Base-by-base conservation (phyloP, 1,140 invertebrate genomes). In the Hyposmocoma kahamanoa region DNA sequence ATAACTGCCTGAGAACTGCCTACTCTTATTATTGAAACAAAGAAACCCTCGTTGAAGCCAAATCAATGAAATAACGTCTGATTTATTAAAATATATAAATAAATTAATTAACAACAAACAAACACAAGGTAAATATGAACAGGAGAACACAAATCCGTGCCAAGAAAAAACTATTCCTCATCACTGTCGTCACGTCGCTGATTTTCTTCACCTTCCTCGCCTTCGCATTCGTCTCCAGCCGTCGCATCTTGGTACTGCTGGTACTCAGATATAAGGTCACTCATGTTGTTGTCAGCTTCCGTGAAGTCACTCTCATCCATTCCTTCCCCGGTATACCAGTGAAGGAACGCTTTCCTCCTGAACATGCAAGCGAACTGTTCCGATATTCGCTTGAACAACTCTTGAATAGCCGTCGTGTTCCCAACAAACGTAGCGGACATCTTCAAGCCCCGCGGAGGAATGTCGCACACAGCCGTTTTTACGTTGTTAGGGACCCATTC, bases 401-500 rank as follows among this genome's bases (percentile, higher is more conserved):
- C 93, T 81, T 96, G 94, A 53, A 96, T 96, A 58, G 94, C 95
- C 22, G 96, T 97, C 9, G 93, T 94, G 77, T 97, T 97, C 26
- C 94, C 95, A 66, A 96, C 95, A 67, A 97, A 97, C 2, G 96
- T 97, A 11, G 94, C 92, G 0, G 95, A 93, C 95, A 97, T 97
- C 72, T 96, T 97, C 5, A 97, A 83, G 22, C 96, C 95, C 68
- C 95, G 88, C 20, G 96, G 96, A 53, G 96, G 95, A 69, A 97
- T 97, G 74, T 97, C 95, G 84, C 96, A 97, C 13, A 97, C 95
- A 34, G 96, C 95, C 34, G 86, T 87, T 84, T 96, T 97, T 0
- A 95, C 91, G 66, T 97, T 97, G 86, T 97, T 96, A 3, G 95
- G 95, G 68, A 97, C 97, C 95, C 95, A 97, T 87, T 97, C 95